Evolutionary conservation across 2,113 vertebrate genomes (phyloP), one percentile per base, ranked within the genome.

Genomic region (Pholis gunnellus): DNA sequence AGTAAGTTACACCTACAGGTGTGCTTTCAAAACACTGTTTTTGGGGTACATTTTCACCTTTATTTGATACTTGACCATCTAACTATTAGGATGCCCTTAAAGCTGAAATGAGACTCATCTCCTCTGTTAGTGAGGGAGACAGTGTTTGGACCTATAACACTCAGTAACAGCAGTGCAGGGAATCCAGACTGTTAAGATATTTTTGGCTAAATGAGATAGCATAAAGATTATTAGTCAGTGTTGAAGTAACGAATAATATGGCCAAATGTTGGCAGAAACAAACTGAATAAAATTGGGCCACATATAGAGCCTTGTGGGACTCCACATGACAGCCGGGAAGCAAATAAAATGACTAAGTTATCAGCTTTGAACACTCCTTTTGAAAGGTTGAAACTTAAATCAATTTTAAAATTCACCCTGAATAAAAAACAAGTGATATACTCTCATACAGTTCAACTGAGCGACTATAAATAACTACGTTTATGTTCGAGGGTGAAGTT

Each of bases 221-320:
- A 4, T 56, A 42, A 31, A 15, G 40, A 31, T 9, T 0, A 1
- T 22, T 27, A 2, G 2, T 54, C 10, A n/a, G 10, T 54, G 44
- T 13, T 64, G 14, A 64, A 52, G 14, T 22, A 10, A 22, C 3
- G 0, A 40, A 40, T 46, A 61, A 50, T 10, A 11, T 27, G 42
- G 10, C 10, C 13, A 25, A 52, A 22, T 17, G 31, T 11, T 11
- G 5, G 25, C 36, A 64, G 36, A 48, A 9, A 59, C 4, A 50
- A 72, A 65, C 20, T 15, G 9, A 46, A 48, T 25, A 34, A 65
- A 34, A 17, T 10, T 1, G 10, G 38, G 17, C n/a, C n/a, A 31
- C 27, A 27, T 36, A 80, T 0, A 9, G 27, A 70, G 9, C 52
- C 46, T 38, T 64, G 36, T 63, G 76, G 76, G 38, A 56, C 57